A percentile compares a stretch with the other conserved stretches of the same genome.
phyloP scores from a whole-genome alignment of 92 coral and sea anemone genomes.

The Siderastrea radians region DNA sequence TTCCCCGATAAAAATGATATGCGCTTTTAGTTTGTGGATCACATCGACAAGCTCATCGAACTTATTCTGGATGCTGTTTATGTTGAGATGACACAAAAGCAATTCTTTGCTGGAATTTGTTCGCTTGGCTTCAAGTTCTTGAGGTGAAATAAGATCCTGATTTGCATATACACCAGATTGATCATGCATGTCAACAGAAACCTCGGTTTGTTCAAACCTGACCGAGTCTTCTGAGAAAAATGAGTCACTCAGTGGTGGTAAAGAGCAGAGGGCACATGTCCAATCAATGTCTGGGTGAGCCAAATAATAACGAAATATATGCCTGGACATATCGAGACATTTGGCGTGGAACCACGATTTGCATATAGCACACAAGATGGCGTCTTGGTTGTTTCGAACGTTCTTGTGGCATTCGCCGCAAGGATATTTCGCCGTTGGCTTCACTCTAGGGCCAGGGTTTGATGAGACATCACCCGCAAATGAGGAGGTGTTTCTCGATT shows the following conservation, averaged over 20 bases:
- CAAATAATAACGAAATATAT: slow-evolving; percentile 19
- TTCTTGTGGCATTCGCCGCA: slow-evolving; percentile 42
- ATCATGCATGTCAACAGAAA: slow-evolving; percentile 29
- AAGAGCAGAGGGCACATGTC: slow-evolving; percentile 29
- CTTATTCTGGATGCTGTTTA: slow-evolving; percentile 50
- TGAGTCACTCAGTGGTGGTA: slow-evolving; percentile 20
- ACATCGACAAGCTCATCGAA: slow-evolving; percentile 27
- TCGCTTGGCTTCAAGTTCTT: slow-evolving; percentile 34
- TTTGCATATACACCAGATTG: slow-evolving; percentile 10
- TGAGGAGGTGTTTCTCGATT: slow-evolving; percentile 35
- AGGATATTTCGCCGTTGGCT: slow-evolving; percentile 42
- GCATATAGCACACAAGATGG: slow-evolving; percentile 46
- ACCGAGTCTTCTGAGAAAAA: slow-evolving; percentile 32
- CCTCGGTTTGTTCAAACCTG: slow-evolving; percentile 23
- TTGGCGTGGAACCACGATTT: slow-evolving; percentile 39
- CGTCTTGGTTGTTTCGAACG: slow-evolving; percentile 53
- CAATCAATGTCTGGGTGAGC: slow-evolving; percentile 10
- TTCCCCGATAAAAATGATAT: slow-evolving; percentile 52
- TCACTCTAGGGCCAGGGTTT: slow-evolving; percentile 41
- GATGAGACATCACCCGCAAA: slow-evolving; percentile 36
- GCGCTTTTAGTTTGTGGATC: slow-evolving; percentile 40
- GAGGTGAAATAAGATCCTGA: slow-evolving; percentile 22
- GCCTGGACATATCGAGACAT: slow-evolving; percentile 9
- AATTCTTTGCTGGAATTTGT: slow-evolving; percentile 46
- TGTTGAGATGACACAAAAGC: slow-evolving; percentile 49